Evolutionary conservation across 2,888 invertebrate species (phyloP), one percentile per base, ranked within the genome.

Genomic region (Plagodis dolabraria): DNA sequence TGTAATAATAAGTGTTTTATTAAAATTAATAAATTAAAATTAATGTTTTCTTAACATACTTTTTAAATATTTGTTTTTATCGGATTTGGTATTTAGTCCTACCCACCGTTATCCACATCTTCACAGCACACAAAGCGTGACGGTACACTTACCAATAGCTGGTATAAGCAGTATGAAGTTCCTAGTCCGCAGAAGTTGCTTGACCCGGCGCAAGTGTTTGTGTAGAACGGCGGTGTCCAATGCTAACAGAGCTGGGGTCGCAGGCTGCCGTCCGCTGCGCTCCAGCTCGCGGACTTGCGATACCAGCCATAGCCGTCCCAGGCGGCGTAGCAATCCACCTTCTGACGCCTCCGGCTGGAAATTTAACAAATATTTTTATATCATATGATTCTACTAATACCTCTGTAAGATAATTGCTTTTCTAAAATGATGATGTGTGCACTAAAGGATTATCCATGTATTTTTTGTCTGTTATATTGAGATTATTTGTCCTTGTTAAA

Each of bases 81-180:
- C n/a, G n/a, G n/a, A n/a, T n/a, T n/a, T n/a, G n/a, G n/a, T n/a
- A n/a, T 22, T 22, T 22, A 22, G 22, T 4, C 22, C 22, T 22
- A 4, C 22, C 22, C 22, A 22, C 22, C 22, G 22, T 22, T 22
- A 22, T 22, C 22, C 22, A 22, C 4, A 4, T 22, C 22, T 22
- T 22, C 22, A 22, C 22, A 22, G 22, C 22, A 22, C 22, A 22
- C 22, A 22, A 2, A 22, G 4, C 22, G 22, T 22, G 22, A 10
- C 7, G 12, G 33, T 22, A 43, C 43, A 11, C 40, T 44, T 81
- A 98, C 98, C 98, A 77, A 96, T 95, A 76, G 96, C 94, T 5
- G 98, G 98, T 67, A 99, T 96, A 60, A 98, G 95, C 54, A 98
- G 94, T 73, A 98, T 96, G 80, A 98, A 98, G 79, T 96, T 96